These are phyloP conservation scores for Neosilurus hyrtlii DNA, from an alignment of 2,797 vertebrate genomes.

Conservation along the genomic window DNA sequence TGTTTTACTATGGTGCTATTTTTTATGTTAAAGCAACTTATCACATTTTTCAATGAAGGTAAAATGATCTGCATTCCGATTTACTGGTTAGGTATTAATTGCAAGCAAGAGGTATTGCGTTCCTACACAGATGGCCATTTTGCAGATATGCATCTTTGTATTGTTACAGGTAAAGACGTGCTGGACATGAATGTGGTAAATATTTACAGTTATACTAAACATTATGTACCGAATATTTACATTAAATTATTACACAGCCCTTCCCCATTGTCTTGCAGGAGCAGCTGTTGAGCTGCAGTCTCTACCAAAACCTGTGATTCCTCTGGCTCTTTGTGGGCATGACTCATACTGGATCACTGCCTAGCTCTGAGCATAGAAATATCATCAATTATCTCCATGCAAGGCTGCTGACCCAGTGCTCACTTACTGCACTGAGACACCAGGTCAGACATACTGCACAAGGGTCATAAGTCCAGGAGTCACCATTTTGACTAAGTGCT, in stretches of 20 bases:
- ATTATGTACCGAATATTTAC: too few relatives aligned
- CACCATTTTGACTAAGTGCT: slow-evolving; percentile 29
- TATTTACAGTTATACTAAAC: too few relatives aligned
- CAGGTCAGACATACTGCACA: slow-evolving; percentile 18
- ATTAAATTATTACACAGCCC: not conserved
- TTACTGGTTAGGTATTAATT: not conserved
- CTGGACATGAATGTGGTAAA: not conserved
- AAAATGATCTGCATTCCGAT: not conserved
- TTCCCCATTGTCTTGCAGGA: slow-evolving; percentile 22
- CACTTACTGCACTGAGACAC: slow-evolving; percentile 25
- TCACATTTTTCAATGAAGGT: not conserved
- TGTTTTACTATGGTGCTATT: not conserved
- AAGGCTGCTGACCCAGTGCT: not conserved
- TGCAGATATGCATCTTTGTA: not conserved
- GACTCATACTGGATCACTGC: slow-evolving; percentile 39
- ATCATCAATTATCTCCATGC: slow-evolving; percentile 37
- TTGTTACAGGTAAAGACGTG: slow-evolving; percentile 6
- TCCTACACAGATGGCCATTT: not conserved
- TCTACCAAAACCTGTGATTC: not conserved
- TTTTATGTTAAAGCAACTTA: not conserved
- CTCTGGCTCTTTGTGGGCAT: slow-evolving; percentile 19
- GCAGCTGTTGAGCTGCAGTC: slow-evolving; percentile 31
- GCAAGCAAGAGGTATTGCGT: not conserved
- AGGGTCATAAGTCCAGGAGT: slow-evolving; percentile 14
- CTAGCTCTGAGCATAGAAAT: slow-evolving; percentile 22